phyloP scores from a whole-genome alignment of 2,113 vertebrate genomes.

The Bufo bufo region DNA sequence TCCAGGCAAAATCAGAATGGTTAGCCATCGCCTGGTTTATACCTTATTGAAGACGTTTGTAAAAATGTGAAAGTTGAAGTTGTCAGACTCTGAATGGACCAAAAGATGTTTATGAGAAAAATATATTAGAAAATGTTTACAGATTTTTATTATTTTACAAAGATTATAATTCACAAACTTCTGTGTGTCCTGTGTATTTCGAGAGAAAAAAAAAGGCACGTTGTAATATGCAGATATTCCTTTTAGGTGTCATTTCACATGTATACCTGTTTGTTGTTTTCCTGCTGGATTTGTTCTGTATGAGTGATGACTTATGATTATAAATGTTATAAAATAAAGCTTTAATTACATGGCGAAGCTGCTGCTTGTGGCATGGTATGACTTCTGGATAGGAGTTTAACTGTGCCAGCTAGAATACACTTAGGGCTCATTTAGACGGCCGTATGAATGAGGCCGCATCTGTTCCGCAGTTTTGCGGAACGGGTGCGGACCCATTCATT shows the following conservation, averaged over 20 bases:
- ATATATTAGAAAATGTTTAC: conserved; percentile 33
- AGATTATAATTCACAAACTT: neutral
- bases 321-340: neutral
- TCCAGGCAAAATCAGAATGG: neutral
- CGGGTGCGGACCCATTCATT: too few relatives aligned
- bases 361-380: neutral
- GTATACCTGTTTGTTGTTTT: neutral
- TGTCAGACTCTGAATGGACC: neutral
- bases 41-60: neutral
- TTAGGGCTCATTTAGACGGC: too few relatives aligned
- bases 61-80: neutral
- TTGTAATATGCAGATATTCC: neutral
- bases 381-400: too few relatives aligned
- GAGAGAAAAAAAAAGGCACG: neutral
- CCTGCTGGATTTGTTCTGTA: neutral
- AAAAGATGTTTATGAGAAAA: neutral
- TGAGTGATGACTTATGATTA: neutral
- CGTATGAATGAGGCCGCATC: too few relatives aligned
- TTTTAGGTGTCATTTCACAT: neutral
- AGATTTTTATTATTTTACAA: neutral
- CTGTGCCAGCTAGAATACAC: too few relatives aligned
- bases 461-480: too few relatives aligned
- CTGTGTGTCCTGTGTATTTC: neutral
- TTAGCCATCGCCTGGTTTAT: neutral
- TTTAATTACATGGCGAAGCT: neutral